A percentile compares a stretch with the other conserved stretches of the same genome.
phyloP scores from a whole-genome alignment of 2,113 vertebrate genomes.

The Trogon melanurus region DNA sequence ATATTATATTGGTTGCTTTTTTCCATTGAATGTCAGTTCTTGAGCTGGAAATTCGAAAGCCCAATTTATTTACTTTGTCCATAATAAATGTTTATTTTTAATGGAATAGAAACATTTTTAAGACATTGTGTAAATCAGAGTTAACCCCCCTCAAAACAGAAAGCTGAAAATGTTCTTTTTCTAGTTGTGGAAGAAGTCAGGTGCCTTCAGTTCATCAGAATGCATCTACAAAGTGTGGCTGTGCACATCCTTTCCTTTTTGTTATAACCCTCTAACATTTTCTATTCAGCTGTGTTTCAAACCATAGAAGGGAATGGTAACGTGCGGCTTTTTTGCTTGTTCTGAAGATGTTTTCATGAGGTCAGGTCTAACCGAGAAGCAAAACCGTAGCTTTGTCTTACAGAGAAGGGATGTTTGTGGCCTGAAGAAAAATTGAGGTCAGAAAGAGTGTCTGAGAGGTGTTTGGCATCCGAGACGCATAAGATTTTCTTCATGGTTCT shows the following conservation, averaged over 20 bases:
- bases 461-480: not conserved
- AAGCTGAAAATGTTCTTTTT: not conserved
- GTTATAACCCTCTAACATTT: not conserved
- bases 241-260: not conserved
- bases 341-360: not conserved
- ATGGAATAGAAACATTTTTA: not conserved
- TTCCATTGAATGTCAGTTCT: not conserved
- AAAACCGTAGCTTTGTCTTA: not conserved
- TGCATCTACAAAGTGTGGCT: not conserved
- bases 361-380: not conserved
- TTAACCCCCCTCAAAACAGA: not conserved
- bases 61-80: no score
- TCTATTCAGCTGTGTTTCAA: not conserved
- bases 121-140: not conserved
- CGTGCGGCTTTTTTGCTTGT: not conserved
- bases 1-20: not conserved
- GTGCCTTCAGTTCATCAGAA: not conserved
- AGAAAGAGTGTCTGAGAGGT: not conserved
- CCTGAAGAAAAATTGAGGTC: not conserved
- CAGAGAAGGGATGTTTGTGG: not conserved
- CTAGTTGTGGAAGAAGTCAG: not conserved
- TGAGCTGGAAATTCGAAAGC: not conserved
- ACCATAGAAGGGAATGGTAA: not conserved
- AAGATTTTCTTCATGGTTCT: not conserved
- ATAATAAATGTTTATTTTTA: not conserved